These are phyloP conservation scores for Nymphicus hollandicus DNA, from an alignment of 2,113 vertebrate genomes.

Conservation along the genomic window DNA sequence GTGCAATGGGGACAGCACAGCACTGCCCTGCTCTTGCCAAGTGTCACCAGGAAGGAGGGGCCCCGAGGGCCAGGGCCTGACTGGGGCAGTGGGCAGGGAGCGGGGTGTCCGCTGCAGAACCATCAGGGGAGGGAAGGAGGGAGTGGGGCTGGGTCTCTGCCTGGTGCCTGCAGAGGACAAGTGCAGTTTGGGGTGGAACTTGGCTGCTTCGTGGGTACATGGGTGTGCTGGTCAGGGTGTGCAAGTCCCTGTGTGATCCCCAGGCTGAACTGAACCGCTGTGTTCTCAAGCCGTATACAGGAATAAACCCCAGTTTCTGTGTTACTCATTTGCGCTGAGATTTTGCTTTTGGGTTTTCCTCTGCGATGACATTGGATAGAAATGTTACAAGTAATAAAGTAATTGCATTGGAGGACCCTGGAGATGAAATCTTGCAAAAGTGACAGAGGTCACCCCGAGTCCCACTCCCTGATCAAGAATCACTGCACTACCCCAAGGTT, in stretches of 20 bases:
- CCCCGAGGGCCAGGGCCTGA: background rate
- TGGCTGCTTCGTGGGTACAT: rapidly evolving
- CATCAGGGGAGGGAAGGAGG: background rate
- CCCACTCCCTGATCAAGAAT: background rate
- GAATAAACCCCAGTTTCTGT: background rate
- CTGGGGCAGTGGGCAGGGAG: background rate
- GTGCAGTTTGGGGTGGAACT: background rate
- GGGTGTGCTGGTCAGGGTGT: background rate
- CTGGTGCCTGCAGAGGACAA: background rate
- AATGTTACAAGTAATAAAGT: background rate
- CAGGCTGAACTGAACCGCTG: no score
- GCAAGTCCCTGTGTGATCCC: no score
- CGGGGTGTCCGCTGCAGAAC: background rate
- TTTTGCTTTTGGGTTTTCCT: background rate
- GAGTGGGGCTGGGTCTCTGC: no score
- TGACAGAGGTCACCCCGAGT: background rate
- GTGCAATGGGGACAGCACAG: background rate
- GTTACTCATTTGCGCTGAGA: background rate
- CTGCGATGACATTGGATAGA: background rate
- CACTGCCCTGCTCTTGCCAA: background rate
- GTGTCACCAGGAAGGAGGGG: rapidly evolving
- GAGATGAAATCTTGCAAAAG: background rate
- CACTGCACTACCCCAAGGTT: background rate
- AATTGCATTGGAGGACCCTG: background rate
- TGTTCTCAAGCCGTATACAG: background rate